A percentile compares a stretch with the other conserved stretches of the same genome.
Evolutionary conservation across 1,140 invertebrate species (phyloP).

Genomic region (Drosophila arizonae): DNA sequence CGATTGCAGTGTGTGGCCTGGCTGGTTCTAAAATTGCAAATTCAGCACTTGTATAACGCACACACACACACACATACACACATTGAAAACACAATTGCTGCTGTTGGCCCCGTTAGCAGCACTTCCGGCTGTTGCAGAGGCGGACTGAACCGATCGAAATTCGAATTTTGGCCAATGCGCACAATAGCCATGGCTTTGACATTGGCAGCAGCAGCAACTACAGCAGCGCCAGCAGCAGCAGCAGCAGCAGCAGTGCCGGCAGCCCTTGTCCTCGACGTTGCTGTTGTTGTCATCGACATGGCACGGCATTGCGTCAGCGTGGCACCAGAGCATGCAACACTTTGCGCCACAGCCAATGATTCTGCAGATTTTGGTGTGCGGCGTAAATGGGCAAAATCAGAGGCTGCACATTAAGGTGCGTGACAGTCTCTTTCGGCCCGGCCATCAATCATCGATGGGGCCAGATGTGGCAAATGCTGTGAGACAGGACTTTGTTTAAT

Average conservation of each 20-base stretch:
- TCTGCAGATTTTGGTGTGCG: conserved; percentile 39
- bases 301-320: conserved; percentile 14
- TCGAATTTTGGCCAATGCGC: conserved; percentile 66
- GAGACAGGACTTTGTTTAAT: conserved; percentile 53
- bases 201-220: conserved; percentile 38
- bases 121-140: conserved; percentile 49
- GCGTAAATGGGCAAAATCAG: conserved; percentile 34
- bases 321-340: conserved; percentile 54
- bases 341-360: conserved; percentile 54
- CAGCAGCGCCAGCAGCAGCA: conserved; percentile 18
- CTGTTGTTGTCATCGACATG: conserved; percentile 24
- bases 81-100: conserved; percentile 12
- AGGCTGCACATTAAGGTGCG: conserved; percentile 54
- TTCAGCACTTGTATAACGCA: conserved; percentile 58
- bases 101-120: conserved; percentile 18
- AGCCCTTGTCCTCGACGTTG: conserved; percentile 19
- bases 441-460: conserved; percentile 63
- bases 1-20: conserved; percentile 25
- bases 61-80: conserved; percentile 11
- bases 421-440: conserved; percentile 15
- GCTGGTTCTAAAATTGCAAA: conserved; percentile 65
- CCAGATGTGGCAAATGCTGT: conserved; percentile 52
- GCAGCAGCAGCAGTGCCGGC: conserved; percentile 32
- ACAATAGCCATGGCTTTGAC: conserved; percentile 56
- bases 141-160: conserved; percentile 60